Evolutionary conservation across 2,797 vertebrate species (phyloP).

Genomic region (Mareca penelope): DNA sequence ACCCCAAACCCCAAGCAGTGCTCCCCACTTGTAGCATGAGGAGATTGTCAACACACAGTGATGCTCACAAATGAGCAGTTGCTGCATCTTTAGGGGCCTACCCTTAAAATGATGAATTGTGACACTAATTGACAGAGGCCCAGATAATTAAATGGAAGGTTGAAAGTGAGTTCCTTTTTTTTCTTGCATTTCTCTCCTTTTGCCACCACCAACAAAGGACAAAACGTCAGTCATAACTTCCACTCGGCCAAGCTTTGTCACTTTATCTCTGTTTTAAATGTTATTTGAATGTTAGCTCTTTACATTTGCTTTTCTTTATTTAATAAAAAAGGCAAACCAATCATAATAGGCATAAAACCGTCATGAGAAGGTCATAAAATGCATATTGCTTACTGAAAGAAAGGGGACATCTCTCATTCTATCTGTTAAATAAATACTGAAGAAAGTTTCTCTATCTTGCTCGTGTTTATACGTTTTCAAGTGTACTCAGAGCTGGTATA

Average conservation of each 20-base stretch:
- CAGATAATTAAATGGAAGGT: slow-evolving; percentile 2
- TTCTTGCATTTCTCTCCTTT: background rate
- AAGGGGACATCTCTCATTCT: background rate
- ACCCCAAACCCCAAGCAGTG: background rate
- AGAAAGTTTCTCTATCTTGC: slow-evolving; percentile 18
- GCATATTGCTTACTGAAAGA: slow-evolving; percentile 11
- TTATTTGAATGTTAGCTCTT: slow-evolving; percentile 47
- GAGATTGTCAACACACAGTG: background rate
- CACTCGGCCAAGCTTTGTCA: slow-evolving; percentile 5
- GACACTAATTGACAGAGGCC: slow-evolving; percentile 19
- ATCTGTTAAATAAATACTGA: background rate
- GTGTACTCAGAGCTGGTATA: background rate
- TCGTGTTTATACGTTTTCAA: slow-evolving; percentile 34
- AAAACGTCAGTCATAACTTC: background rate
- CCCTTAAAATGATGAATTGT: background rate
- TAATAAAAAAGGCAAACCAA: background rate
- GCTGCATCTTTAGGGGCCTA: background rate
- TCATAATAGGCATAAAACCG: background rate
- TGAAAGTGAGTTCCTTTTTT: background rate
- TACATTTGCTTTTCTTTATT: background rate
- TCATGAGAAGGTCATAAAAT: slow-evolving; percentile 47
- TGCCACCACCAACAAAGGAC: slow-evolving; percentile 10
- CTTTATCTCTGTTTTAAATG: slow-evolving; percentile 42
- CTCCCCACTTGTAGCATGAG: background rate
- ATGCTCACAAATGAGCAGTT: background rate